phyloP scores from a whole-genome alignment of 2,113 vertebrate genomes.

The Speoplatyrhinus poulsoni region DNA sequence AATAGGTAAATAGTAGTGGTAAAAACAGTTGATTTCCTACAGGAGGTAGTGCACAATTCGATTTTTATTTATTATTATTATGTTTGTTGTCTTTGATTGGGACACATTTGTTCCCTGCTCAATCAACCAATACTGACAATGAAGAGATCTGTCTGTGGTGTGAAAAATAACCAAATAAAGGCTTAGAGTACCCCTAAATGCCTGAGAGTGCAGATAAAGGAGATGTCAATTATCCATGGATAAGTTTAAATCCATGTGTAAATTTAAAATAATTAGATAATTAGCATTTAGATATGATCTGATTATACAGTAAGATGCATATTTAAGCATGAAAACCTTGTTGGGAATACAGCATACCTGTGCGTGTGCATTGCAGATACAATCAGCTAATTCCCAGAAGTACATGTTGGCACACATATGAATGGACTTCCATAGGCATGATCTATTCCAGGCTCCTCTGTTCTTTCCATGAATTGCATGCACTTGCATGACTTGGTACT shows the following conservation, averaged over 20 bases:
- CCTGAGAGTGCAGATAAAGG: not conserved
- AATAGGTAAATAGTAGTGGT: no score
- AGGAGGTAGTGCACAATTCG: no score
- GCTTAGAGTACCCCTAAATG: not conserved
- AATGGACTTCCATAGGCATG: not conserved
- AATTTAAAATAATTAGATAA: not conserved
- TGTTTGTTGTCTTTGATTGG: no score
- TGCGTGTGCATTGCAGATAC: not conserved
- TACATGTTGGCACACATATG: not conserved
- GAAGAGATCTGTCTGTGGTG: no score
- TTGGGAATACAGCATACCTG: not conserved
- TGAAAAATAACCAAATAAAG: no score
- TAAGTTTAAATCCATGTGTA: not conserved
- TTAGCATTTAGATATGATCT: not conserved
- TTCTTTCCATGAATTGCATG: constrained; percentile 1
- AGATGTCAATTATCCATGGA: not conserved
- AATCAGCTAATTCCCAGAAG: not conserved
- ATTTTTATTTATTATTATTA: not conserved
- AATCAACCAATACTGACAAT: no score
- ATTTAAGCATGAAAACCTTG: not conserved
- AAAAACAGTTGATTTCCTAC: no score
- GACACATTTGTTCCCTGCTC: no score
- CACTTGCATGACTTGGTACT: constrained; percentile 9
- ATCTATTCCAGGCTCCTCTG: not conserved
- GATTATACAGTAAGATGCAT: not conserved